These are phyloP conservation scores for Aythya baeri DNA, from an alignment of 2,113 vertebrate species.

Conservation along the genomic window DNA sequence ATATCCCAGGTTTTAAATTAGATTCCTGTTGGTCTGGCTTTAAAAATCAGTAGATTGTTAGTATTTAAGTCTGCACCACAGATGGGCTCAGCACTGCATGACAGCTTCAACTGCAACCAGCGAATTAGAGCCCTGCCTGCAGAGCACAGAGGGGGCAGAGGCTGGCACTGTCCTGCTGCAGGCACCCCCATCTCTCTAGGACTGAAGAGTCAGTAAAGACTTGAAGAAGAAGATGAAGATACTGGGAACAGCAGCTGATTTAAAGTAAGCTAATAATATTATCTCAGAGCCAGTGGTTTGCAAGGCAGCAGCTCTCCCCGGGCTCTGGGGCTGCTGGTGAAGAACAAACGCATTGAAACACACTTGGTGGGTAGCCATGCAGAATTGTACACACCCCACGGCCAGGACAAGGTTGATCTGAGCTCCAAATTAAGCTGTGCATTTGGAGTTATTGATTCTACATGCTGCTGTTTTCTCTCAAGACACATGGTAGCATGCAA, in stretches of 20 bases:
- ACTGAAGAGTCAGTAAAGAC: background rate
- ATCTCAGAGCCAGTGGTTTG: background rate
- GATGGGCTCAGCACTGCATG: background rate
- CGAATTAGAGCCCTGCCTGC: background rate
- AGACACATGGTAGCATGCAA: background rate
- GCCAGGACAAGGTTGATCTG: background rate
- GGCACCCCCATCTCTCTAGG: background rate
- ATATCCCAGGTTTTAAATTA: background rate
- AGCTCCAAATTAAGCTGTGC: background rate
- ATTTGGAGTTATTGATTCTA: background rate
- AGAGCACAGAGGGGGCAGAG: background rate
- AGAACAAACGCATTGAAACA: fast-evolving
- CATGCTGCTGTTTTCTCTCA: background rate
- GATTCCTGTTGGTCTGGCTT: background rate
- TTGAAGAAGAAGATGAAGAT: background rate
- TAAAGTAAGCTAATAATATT: background rate
- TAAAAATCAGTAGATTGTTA: background rate
- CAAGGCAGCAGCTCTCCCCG: background rate
- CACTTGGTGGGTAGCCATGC: background rate
- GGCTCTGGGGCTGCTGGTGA: background rate
- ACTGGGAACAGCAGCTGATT: background rate
- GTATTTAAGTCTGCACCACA: background rate
- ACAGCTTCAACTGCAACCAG: background rate
- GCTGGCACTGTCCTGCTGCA: background rate
- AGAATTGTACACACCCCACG: fast-evolving